Percentiles rank a stretch among this genome's conserved stretches.
Evolutionary conservation across 2,113 vertebrate species (phyloP).

Genomic region (Tragulus kanchil): DNA sequence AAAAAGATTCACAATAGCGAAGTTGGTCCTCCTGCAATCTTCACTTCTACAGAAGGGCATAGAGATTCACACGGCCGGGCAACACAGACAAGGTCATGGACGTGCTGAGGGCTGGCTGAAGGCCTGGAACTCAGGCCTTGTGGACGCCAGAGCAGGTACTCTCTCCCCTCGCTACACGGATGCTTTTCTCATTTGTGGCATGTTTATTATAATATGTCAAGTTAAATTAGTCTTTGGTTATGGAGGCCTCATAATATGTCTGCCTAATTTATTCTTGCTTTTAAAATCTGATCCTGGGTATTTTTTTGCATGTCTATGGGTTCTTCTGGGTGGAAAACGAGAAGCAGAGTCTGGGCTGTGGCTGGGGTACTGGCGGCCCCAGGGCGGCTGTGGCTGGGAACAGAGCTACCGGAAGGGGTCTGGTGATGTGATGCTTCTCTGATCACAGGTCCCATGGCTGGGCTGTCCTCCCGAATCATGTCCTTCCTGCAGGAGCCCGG

Average conservation of each 20-base stretch:
- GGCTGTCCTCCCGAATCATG: not conserved
- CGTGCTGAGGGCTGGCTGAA: not conserved
- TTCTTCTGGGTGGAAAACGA: slow-evolving; percentile 45
- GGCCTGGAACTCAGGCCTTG: not conserved
- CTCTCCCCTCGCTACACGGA: not conserved
- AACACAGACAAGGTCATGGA: accelerated
- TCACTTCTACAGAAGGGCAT: not conserved
- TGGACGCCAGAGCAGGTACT: not conserved
- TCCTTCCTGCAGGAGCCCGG: not conserved
- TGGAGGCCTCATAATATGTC: slow-evolving; percentile 3
- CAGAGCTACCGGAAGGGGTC: not conserved
- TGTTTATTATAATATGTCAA: slow-evolving; percentile 61
- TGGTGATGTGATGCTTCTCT: not conserved
- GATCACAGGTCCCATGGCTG: not conserved
- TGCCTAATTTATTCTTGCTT: slow-evolving; percentile 63
- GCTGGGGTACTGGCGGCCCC: not conserved
- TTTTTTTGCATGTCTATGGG: not conserved
- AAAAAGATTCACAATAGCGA: not conserved
- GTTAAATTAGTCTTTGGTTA: slow-evolving; percentile 20
- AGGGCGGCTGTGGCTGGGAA: not conserved
- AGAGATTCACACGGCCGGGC: not conserved
- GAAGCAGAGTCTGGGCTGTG: not conserved
- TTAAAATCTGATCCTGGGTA: slow-evolving; percentile 53
- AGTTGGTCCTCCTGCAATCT: not conserved
- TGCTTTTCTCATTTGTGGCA: not conserved